Evolutionary conservation across 2,797 vertebrate genomes (phyloP), one percentile per base, ranked within the genome.

Genomic region (Lagorchestes hirsutus): DNA sequence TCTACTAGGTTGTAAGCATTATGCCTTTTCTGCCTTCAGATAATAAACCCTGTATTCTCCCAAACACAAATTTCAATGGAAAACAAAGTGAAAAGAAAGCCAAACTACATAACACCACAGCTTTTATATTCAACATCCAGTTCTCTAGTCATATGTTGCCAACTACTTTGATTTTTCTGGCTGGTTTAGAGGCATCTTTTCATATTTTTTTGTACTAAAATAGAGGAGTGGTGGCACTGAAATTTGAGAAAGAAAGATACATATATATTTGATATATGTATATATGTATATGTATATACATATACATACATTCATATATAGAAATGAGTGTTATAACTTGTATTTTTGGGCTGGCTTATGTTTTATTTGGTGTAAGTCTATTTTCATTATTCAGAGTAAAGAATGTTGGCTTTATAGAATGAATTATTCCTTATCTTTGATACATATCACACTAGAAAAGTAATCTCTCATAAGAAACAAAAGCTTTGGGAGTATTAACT

Each of bases 151-250:
- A 27, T 46, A 24, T 50, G 40, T 46, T 24, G 24, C 40, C 74
- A 50, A 46, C 74, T 87, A 50, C 40, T 87, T 87, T 18, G 24
- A 12, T 50, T 87, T 87, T 87, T 46, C 22, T 87, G 40, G 18
- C 74, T 87, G 1, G 50, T 54, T 92, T 50, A 54, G 57, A 90
- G 8, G 8, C 13, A 67, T 94, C 55, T 34, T 31, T 12, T 95
- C 90, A 94, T 95, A 94, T 62, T 94, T 97, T 56, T 95, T 82
- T 94, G n/a, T 46, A 50, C 28, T 95, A 96, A 96, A 94, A 28
- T 40, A 52, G 29, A 93, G 55, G 95, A 34, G 22, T 93, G 54
- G 56, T 93, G 50, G n/a, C 5, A 5, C 92, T 8, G 1, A 22
- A 94, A 92, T 92, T 90, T 94, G 87, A 55, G 87, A 58, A n/a